Base-by-base conservation (phyloP, 2,797 vertebrate species). In the Tiaroga cobitis region DNA sequence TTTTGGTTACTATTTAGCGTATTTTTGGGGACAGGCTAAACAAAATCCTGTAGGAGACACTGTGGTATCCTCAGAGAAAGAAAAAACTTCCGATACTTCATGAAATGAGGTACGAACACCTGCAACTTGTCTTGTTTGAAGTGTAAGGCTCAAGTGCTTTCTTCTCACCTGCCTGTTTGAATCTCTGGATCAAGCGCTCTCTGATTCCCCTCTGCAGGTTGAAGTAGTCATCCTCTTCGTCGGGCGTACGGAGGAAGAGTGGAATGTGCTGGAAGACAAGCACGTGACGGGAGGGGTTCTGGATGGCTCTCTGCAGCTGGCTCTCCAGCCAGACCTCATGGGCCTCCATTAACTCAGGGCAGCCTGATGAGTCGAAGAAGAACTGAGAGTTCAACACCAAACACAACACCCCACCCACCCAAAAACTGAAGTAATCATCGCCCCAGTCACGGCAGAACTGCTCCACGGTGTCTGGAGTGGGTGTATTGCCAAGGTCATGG, bases 241-340 rank as follows among this genome's bases (percentile, higher is more conserved):
- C 94, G 0, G 97, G 95, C 1, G 89, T 93, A 74, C 89, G 91
- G 18, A 98, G 90, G 89, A 98, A 99, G 16, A 99, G 94, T 0
- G 98, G 98, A 88, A 99, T 98, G 92, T 99, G 98, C 92, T 99
- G 98, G 92, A 99, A 98, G 83, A 99, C 93, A 65, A 99, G 68
- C 9, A 96, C 76, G 1, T 98, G 97, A 67, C 92, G 96, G 89
- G 95, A 96, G 5, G 90, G 88, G 21, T n/a, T 91, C 72, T 92
- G 89, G 68, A 90, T 82, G 0, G 96, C 96, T 0, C 74, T 15
- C 85, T 93, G 92, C 89, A 99, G 96, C 88, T 98, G 97, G 81
- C 92, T 91, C 26, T 96, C 92, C 29, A 99, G 95, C 98, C 98
- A 99, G 1, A n/a, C 87, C 81, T 98, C 97, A 89, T 99, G 98